phyloP scores from a whole-genome alignment of 2,113 vertebrate genomes.

The Tachycineta bicolor region DNA sequence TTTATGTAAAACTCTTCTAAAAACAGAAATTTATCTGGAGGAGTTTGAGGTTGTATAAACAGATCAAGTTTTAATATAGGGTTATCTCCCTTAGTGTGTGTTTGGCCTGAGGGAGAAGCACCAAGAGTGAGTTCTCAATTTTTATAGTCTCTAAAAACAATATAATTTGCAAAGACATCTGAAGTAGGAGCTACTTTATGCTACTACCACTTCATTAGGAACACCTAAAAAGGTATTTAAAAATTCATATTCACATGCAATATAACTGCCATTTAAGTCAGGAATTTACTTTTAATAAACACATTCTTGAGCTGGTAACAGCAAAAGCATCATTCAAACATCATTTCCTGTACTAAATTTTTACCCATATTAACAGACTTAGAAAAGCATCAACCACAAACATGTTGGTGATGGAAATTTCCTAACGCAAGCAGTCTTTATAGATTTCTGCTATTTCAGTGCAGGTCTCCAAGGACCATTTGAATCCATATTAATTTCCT shows the following conservation, averaged over 20 bases:
- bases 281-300: constrained; percentile 74
- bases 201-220: not conserved
- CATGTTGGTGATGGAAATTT: constrained; percentile 86
- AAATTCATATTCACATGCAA: constrained; percentile 31
- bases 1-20: not conserved
- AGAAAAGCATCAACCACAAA: constrained; percentile 83
- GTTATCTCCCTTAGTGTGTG: not conserved
- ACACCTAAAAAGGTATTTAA: constrained; percentile 1
- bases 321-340: constrained; percentile 63
- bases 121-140: not conserved
- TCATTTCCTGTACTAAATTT: constrained; percentile 73
- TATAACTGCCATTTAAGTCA: constrained; percentile 30
- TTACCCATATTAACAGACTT: constrained; percentile 72
- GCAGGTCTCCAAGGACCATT: constrained; percentile 91
- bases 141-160: not conserved
- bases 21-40: not conserved
- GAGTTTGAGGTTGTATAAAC: not conserved
- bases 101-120: not conserved
- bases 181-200: constrained; percentile 1
- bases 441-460: constrained; percentile 87
- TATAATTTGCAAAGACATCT: not conserved
- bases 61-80: not conserved
- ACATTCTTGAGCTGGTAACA: constrained; percentile 51
- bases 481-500: constrained; percentile 99
- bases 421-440: constrained; percentile 89